Evolutionary conservation across 2,888 invertebrate species (phyloP).

Genomic region (Agrochola macilenta): DNA sequence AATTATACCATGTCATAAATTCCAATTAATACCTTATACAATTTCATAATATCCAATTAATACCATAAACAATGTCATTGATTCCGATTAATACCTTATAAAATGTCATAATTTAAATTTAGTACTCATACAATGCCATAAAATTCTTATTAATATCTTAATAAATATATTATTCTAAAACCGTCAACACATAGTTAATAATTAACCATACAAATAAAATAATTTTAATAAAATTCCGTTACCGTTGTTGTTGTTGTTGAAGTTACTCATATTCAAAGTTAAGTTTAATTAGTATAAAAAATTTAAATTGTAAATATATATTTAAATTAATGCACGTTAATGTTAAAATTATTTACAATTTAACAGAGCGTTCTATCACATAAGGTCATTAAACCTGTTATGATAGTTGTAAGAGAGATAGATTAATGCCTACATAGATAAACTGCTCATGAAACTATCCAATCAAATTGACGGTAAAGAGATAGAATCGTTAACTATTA

Average conservation of each 20-base stretch:
- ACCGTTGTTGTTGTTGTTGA: background rate
- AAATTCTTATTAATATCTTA: too few species aligned
- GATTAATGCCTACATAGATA: background rate
- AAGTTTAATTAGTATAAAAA: background rate
- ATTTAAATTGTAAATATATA: background rate
- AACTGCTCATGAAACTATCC: background rate
- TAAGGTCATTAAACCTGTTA: background rate
- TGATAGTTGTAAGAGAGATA: background rate
- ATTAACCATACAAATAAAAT: too few species aligned
- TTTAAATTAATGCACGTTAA: background rate
- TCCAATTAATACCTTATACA: too few species aligned
- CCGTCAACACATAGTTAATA: too few species aligned
- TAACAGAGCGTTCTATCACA: background rate
- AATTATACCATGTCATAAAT: too few species aligned
- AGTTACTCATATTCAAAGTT: background rate
- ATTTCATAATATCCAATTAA: too few species aligned
- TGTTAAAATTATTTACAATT: background rate
- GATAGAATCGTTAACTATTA: constrained; percentile 64
- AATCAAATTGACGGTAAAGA: constrained; percentile 38
- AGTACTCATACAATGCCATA: too few species aligned
- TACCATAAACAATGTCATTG: too few species aligned
- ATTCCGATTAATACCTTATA: too few species aligned
- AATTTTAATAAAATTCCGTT: too few species aligned
- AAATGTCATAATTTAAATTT: too few species aligned
- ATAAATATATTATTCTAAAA: too few species aligned